These are phyloP conservation scores for Macrotus californicus DNA, from an alignment of 2,113 vertebrate genomes.

Conservation along the genomic window DNA sequence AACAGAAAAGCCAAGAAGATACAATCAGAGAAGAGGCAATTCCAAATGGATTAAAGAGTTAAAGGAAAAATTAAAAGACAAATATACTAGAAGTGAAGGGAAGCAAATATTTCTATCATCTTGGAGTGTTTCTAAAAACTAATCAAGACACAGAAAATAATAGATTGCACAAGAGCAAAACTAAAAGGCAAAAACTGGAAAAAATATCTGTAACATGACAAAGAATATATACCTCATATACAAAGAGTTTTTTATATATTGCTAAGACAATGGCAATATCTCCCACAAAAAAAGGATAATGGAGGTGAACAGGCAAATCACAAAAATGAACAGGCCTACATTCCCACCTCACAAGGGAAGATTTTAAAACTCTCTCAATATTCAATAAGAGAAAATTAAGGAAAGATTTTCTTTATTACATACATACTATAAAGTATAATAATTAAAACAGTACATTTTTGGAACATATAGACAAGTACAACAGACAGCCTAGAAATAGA, in stretches of 20 bases:
- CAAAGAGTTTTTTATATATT: not conserved
- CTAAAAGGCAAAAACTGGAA: not conserved
- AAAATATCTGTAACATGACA: not conserved
- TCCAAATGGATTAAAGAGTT: not conserved
- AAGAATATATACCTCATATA: not conserved
- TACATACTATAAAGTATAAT: not conserved
- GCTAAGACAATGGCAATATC: not conserved
- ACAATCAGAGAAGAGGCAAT: not conserved
- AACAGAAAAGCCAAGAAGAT: not conserved
- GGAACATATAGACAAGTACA: not conserved
- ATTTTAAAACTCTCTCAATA: not conserved
- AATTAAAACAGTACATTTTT: not conserved
- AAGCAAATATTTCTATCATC: not conserved
- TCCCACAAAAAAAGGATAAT: not conserved
- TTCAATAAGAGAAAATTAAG: not conserved
- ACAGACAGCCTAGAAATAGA: not conserved
- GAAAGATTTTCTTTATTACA: not conserved
- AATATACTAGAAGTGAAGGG: not conserved
- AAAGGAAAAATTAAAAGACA: not conserved
- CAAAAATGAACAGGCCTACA: not conserved
- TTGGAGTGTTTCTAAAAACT: not conserved
- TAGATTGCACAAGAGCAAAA: not conserved
- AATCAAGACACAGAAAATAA: not conserved
- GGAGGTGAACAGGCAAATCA: not conserved
- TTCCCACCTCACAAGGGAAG: not conserved